Base-by-base conservation (phyloP, 2,113 vertebrate genomes). In the Hippocampus comes region DNA sequence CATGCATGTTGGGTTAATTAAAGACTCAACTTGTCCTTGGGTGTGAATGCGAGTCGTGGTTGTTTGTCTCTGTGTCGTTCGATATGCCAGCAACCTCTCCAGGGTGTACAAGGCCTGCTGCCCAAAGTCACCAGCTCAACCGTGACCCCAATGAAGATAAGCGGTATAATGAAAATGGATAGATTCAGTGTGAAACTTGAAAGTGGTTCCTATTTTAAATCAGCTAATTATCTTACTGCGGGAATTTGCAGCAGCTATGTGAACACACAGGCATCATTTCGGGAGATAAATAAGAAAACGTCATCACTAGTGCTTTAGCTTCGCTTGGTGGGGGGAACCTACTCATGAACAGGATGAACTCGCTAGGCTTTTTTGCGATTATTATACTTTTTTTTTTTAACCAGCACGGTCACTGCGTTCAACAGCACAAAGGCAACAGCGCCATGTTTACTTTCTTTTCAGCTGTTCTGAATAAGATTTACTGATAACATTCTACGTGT, bases 381-480 rank as follows among this genome's bases (percentile, higher is more conserved):
- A 30, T 30, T 38, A 38, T 38, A 38, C 30, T 59, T 75, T 65
- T 49, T 51, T 51, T 51, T 51, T 51, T 51, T 7, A 18, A 51
- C 34, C 21, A 63, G 63, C 43, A 67, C 41, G 65, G 21, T 66
- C 1, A 1, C 4, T 8, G 27, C 5, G 48, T 61, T 46, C 34
- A 67, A 57, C 43, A 43, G 43, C 68, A 70, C 43, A 46, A 78
- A 67, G 55, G 34, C 70, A 78, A 79, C 9, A 6, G 70, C 53
- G n/a, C 66, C 41, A 56, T 71, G 65, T 89, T 83, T 77, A 71
- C 78, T 78, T 46, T 76, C 63, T 68, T 27, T 79, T 78, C 17
- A 53, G 64, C 68, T 46, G 76, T 46, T 67, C 74, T 76, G 71
- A 80, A 67, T 68, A 72, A 72, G 41, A 74, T 65, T 76, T 67